Evolutionary conservation across 1,140 invertebrate species (phyloP).

Genomic region (Dinothrombium tinctorium): DNA sequence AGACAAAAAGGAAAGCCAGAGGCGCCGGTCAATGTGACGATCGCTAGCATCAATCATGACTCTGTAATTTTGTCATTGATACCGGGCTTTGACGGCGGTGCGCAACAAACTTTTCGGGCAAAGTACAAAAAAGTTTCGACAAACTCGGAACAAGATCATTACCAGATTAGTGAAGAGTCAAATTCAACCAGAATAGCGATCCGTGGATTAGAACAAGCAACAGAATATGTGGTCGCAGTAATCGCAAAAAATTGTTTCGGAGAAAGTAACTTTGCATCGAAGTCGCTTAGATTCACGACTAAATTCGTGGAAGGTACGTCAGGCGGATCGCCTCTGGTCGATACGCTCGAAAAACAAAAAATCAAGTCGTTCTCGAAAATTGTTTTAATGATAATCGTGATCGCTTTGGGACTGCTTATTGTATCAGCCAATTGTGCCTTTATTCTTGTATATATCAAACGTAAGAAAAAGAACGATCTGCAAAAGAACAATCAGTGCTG

Average conservation of each 20-base stretch:
- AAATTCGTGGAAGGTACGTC: background rate
- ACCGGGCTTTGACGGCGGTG: constrained; percentile 79
- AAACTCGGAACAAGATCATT: constrained; percentile 10
- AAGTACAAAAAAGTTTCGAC: constrained; percentile 40
- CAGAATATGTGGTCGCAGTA: background rate
- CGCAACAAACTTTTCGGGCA: constrained; percentile 52
- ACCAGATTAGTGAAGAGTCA: too few relatives aligned
- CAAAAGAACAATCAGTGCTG: too few relatives aligned
- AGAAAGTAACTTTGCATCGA: background rate
- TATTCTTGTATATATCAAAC: background rate
- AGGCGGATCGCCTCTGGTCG: background rate
- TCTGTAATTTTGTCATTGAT: constrained; percentile 55
- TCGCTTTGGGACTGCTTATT: background rate
- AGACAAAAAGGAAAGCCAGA: constrained; percentile 41
- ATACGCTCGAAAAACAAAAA: too few relatives aligned
- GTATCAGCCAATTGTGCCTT: constrained; percentile 1
- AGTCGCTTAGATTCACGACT: background rate
- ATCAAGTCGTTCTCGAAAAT: background rate
- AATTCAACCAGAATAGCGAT: too few relatives aligned
- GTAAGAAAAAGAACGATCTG: too few relatives aligned
- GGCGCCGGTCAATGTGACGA: constrained; percentile 42
- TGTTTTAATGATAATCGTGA: background rate
- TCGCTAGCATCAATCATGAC: constrained; percentile 66
- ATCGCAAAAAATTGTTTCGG: background rate
- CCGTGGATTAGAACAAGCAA: background rate